Conservation (phyloP, 1,140 invertebrate species). For the Berghia stephanieae region DNA sequence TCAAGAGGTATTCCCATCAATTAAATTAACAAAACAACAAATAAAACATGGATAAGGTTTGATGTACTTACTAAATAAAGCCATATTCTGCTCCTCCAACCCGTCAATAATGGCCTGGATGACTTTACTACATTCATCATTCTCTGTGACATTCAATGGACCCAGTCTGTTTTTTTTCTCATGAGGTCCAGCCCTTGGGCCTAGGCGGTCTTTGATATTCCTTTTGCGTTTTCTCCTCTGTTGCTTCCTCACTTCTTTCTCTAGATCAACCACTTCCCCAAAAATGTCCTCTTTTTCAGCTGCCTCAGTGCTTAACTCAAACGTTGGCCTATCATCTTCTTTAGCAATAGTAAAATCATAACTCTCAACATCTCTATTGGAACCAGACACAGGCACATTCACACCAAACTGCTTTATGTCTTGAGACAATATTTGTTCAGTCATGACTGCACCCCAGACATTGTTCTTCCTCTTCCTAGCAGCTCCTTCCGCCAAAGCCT, state of each 20-base stretch:
- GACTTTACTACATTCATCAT: conserved; percentile 37
- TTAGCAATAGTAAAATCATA: conserved; percentile 50
- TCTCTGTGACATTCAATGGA: conserved; percentile 36
- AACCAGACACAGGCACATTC: conserved; percentile 30
- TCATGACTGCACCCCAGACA: conserved; percentile 51
- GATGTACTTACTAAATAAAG: conserved; percentile 49
- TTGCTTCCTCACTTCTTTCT: conserved; percentile 23
- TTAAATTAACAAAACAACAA: background rate
- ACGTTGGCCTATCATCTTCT: conserved; percentile 38
- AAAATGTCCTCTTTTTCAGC: conserved; percentile 39
- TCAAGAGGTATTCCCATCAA: background rate
- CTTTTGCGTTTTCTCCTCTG: conserved; percentile 17
- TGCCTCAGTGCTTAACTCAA: conserved; percentile 26
- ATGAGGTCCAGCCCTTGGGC: conserved; percentile 35
- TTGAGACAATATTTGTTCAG: conserved; percentile 49
- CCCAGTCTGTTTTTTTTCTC: conserved; percentile 30
- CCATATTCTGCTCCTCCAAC: conserved; percentile 51
- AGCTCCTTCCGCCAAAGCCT: background rate
- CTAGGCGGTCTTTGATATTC: conserved; percentile 35
- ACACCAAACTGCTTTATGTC: conserved; percentile 44
- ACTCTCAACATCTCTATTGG: conserved; percentile 46
- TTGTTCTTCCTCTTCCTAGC: conserved; percentile 41
- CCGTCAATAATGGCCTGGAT: conserved; percentile 40
- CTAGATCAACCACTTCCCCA: conserved; percentile 40
- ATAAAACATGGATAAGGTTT: background rate